Evolutionary conservation across 2,888 invertebrate species (phyloP).

Genomic region (Eupithecia insigniata): DNA sequence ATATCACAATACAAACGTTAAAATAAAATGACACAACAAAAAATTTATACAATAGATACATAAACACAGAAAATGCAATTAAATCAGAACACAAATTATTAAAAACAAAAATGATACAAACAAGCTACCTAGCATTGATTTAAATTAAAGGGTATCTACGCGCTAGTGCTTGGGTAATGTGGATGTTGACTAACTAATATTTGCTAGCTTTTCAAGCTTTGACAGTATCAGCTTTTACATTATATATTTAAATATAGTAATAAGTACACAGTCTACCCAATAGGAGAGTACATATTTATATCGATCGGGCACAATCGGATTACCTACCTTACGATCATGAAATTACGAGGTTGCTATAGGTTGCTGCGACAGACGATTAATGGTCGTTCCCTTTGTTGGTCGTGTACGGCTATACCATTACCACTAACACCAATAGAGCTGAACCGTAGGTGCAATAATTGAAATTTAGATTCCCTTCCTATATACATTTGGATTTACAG

Average conservation of each 20-base stretch:
- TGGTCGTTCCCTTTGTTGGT: neutral
- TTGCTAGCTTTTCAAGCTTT: conserved; percentile 1
- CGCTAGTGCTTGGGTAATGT: neutral
- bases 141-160: too few species aligned
- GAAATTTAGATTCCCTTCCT: neutral
- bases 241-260: neutral
- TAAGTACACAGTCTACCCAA: neutral
- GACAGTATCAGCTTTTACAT: too few species aligned
- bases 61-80: too few species aligned
- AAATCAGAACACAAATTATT: too few species aligned
- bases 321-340: neutral
- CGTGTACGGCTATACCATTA: neutral
- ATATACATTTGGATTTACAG: too few species aligned
- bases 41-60: too few species aligned
- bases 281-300: neutral
- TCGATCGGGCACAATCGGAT: neutral
- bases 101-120: too few species aligned
- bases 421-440: neutral
- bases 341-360: neutral
- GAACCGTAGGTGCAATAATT: neutral
- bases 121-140: too few species aligned
- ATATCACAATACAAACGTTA: too few species aligned
- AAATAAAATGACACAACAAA: too few species aligned
- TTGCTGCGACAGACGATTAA: neutral
- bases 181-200: neutral